These are phyloP conservation scores for Halictus rubicundus DNA, from an alignment of 1,140 invertebrate species.

Conservation along the genomic window DNA sequence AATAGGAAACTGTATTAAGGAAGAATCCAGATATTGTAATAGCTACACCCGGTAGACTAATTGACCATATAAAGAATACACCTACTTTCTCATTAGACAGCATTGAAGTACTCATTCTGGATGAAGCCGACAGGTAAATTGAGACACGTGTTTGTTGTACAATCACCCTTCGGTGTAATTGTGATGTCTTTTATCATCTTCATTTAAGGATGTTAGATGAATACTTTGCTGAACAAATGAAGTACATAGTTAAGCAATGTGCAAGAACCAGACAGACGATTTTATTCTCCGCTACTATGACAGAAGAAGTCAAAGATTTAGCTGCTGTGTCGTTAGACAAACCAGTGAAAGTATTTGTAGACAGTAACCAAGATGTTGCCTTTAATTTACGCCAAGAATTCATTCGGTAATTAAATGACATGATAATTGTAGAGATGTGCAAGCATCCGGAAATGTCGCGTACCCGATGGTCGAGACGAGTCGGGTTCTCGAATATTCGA, in stretches of 20 bases:
- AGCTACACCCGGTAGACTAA: constrained; percentile 97
- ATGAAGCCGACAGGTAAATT: constrained; percentile 94
- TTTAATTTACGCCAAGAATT: constrained; percentile 98
- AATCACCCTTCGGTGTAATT: constrained; percentile 17
- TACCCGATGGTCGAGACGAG: too few relatives aligned
- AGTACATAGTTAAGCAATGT: constrained; percentile 96
- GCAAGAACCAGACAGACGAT: constrained; percentile 96
- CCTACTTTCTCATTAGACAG: constrained; percentile 94
- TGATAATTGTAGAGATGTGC: too few relatives aligned
- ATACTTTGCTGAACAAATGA: constrained; percentile 99
- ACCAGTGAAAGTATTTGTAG: constrained; percentile 96
- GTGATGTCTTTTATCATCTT: constrained; percentile 54
- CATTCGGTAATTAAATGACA: constrained; percentile 83
- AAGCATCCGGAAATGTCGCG: too few relatives aligned
- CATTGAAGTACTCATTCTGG: constrained; percentile 96
- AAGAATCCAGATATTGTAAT: constrained; percentile 98
- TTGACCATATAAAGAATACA: constrained; percentile 98
- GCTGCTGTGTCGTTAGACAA: constrained; percentile 94
- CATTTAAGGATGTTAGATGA: constrained; percentile 96
- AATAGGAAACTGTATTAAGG: constrained; percentile 90
- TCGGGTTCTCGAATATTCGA: too few relatives aligned
- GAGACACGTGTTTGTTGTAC: constrained; percentile 29
- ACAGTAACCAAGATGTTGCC: constrained; percentile 97
- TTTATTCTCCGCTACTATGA: constrained; percentile 99
- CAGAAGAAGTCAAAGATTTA: constrained; percentile 96